Evolutionary conservation across 1,140 invertebrate species (phyloP), one percentile per base, ranked within the genome.

Genomic region (Thalassaphorura encarpata): DNA sequence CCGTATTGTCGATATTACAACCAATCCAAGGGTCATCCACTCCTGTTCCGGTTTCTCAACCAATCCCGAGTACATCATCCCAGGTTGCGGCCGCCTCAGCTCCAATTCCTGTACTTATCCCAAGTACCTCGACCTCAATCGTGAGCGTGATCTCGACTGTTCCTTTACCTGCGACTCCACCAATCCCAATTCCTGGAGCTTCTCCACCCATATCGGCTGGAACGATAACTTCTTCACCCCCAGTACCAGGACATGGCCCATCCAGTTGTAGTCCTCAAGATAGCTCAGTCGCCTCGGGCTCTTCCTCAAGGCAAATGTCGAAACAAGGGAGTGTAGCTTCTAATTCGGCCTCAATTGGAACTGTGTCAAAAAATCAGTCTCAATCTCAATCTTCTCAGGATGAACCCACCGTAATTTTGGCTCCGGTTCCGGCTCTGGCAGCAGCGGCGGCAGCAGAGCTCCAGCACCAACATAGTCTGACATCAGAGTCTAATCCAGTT

Each of bases 301-400:
- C 18, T 42, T 42, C 41, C 6, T 8, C 41, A 11, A 42, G 13
- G 19, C 19, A n/a, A n/a, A n/a, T 42, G 8, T 19, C 18, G 21
- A 42, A 42, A 19, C 41, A 42, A 42, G 41, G 41, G 41, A 42
- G 41, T 19, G 18, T 42, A 6, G 46, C 24, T 21, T 48, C 46
- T 16, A 24, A 16, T 13, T 8, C 19, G 6, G 11, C 46, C 46
- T 26, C 46, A 4, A 13, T 28, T 13, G 5, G 18, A 8, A 23
- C 46, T 15, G 16, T n/a, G n/a, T n/a, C n/a, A n/a, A n/a, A n/a
- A n/a, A n/a, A n/a, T n/a, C n/a, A n/a, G n/a, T n/a, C n/a, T n/a
- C n/a, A n/a, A n/a, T n/a, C n/a, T n/a, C n/a, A n/a, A n/a, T n/a
- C n/a, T n/a, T n/a, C n/a, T n/a, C n/a, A n/a, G n/a, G n/a, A n/a